Evolutionary conservation across 92 coral and sea anemone genomes (phyloP), one percentile per base, ranked within the genome.

Genomic region (Nematostella vectensis): DNA sequence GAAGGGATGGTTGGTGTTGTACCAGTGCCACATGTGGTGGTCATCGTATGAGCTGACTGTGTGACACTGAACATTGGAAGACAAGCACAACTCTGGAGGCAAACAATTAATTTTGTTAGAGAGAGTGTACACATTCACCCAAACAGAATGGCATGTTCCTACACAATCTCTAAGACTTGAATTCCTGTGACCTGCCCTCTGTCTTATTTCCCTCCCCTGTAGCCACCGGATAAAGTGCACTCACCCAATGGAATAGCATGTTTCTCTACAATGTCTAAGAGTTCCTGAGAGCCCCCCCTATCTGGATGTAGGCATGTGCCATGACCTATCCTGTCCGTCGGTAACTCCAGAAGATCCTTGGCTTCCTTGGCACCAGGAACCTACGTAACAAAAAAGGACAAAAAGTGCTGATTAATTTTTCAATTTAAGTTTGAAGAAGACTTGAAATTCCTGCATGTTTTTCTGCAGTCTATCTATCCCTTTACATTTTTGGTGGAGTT

Each of bases 221-320:
- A n/a, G n/a, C n/a, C n/a, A n/a, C n/a, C n/a, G n/a, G n/a, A n/a
- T n/a, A n/a, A n/a, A n/a, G n/a, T n/a, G n/a, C n/a, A 57, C 68
- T 49, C 68, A 83, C 96, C 96, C 47, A 88, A 47, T 49, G 96
- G 96, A 61, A 88, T 88, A 49, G 29, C 40, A 27, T 70, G 59
- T 31, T 55, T 48, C 31, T 68, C 72, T 29, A 88, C 84, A 45
- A 50, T 61, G 21, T 75, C 71, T 48, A 72, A 60, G 49, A 88
- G 65, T 58, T 83, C 74, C 39, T 75, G 63, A 9, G 87, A 52
- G 2, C 96, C 96, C 21, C 96, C 96, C 37, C 63, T 66, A 19
- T 85, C 85, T 17, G 96, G 96, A 55, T 76, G 83, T 39, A 88
- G 60, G 57, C 94, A 88, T 0, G 96, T 88, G 30, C 96, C 96